phyloP scores from a whole-genome alignment of 1,140 invertebrate genomes.

The Cardiocondyla obscurior region DNA sequence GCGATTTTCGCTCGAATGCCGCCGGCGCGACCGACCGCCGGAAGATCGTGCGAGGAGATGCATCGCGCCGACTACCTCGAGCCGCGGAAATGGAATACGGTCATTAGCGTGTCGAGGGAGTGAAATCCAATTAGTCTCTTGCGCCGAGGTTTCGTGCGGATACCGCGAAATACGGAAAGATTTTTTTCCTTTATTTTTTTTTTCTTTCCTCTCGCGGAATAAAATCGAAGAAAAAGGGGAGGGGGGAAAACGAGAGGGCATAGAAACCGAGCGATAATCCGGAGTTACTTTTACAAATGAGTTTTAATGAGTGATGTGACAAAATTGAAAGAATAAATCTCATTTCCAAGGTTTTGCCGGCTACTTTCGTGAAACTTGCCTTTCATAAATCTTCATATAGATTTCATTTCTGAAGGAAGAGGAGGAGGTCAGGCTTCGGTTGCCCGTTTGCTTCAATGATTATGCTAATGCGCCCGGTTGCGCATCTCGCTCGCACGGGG shows the following conservation, averaged over 20 bases:
- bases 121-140: slow-evolving; percentile 71
- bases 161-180: slow-evolving; percentile 54
- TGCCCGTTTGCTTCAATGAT: slow-evolving; percentile 50
- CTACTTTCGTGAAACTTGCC: background rate
- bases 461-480: slow-evolving; percentile 63
- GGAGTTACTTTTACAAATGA: background rate
- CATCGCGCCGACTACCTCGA: slow-evolving; percentile 61
- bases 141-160: slow-evolving; percentile 61
- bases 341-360: background rate
- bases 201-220: background rate
- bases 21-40: slow-evolving; percentile 51
- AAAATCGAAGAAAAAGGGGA: slow-evolving; percentile 13
- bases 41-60: slow-evolving; percentile 70
- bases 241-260: too few relatives aligned
- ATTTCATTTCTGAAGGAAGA: background rate
- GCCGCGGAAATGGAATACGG: slow-evolving; percentile 71
- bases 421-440: background rate
- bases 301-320: background rate
- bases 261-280: background rate
- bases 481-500: slow-evolving; percentile 34
- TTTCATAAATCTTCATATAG: slow-evolving; percentile 6
- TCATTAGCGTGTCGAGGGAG: slow-evolving; percentile 67
- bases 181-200: background rate
- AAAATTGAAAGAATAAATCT: background rate
- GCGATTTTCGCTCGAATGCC: slow-evolving; percentile 63